Percentiles rank a stretch among this genome's conserved stretches.
phyloP scores from a whole-genome alignment of 2,797 vertebrate species.

The Hypotaenidia okinawae region DNA sequence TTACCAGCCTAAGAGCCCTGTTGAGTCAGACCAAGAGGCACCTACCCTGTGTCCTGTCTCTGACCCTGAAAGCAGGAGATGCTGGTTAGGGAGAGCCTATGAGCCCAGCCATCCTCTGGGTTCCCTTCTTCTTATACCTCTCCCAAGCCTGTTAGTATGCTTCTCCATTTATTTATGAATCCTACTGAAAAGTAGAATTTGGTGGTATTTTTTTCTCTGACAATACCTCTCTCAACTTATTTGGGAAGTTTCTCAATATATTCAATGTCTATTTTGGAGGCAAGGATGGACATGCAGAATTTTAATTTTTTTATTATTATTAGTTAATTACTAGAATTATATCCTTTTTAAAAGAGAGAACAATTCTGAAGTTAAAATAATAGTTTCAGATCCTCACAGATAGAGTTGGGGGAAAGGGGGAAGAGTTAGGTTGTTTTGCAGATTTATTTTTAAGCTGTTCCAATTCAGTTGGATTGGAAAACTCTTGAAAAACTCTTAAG shows the following conservation, averaged over 20 bases:
- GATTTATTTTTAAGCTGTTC: neutral
- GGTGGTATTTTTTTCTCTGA: neutral
- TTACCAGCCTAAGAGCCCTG: neutral
- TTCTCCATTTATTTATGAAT: neutral
- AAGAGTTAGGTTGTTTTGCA: neutral
- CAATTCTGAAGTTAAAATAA: neutral
- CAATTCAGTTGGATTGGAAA: neutral
- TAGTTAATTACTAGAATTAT: neutral
- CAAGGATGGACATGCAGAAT: neutral
- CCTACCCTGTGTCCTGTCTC: neutral
- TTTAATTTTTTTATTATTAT: no score
- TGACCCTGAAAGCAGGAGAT: neutral
- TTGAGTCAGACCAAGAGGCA: neutral
- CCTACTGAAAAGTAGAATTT: neutral
- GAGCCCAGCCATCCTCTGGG: neutral
- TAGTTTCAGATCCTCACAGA: neutral
- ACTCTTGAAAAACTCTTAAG: neutral
- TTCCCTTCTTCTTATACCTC: neutral
- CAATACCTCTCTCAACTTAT: neutral
- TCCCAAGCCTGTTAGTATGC: accelerated
- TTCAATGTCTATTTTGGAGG: accelerated
- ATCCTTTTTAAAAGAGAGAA: neutral
- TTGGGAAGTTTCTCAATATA: neutral
- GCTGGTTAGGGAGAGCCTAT: neutral
- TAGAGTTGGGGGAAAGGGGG: neutral